phyloP scores from a whole-genome alignment of 2,113 vertebrate genomes.

The Nymphicus hollandicus region DNA sequence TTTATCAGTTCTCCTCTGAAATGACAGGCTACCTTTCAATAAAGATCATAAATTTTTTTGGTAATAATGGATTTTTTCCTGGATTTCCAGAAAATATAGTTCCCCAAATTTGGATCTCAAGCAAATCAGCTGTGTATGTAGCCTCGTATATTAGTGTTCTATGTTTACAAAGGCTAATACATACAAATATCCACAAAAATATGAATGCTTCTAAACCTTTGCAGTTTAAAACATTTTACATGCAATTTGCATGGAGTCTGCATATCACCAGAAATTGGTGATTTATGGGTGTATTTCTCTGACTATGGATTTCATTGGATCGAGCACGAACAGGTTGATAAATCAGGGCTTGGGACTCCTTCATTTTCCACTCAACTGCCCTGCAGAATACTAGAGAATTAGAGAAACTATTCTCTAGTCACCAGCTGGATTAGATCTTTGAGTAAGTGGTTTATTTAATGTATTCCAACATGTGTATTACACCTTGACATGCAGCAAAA shows the following conservation, averaged over 20 bases:
- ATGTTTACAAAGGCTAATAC: not conserved
- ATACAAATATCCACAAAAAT: not conserved
- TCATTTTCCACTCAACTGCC: not conserved
- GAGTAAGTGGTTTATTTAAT: not conserved
- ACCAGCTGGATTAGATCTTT: not conserved
- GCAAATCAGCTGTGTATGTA: not conserved
- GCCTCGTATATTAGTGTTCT: not conserved
- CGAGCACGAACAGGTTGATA: not conserved
- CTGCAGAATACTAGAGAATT: not conserved
- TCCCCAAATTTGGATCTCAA: not conserved
- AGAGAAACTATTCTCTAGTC: not conserved
- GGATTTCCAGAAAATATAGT: not conserved
- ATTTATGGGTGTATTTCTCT: not conserved
- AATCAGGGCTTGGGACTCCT: not conserved
- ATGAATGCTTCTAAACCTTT: not conserved
- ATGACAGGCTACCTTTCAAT: not conserved
- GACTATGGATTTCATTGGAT: not conserved
- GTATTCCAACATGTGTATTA: not conserved
- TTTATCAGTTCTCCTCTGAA: not conserved
- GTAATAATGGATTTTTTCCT: not conserved
- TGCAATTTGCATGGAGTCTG: accelerated
- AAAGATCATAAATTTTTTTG: not conserved
- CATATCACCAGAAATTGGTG: not conserved
- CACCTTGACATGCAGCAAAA: not conserved
- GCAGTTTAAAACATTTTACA: not conserved